Conservation (phyloP, 1,140 invertebrate genomes). For the Cydia fagiglandana region DNA sequence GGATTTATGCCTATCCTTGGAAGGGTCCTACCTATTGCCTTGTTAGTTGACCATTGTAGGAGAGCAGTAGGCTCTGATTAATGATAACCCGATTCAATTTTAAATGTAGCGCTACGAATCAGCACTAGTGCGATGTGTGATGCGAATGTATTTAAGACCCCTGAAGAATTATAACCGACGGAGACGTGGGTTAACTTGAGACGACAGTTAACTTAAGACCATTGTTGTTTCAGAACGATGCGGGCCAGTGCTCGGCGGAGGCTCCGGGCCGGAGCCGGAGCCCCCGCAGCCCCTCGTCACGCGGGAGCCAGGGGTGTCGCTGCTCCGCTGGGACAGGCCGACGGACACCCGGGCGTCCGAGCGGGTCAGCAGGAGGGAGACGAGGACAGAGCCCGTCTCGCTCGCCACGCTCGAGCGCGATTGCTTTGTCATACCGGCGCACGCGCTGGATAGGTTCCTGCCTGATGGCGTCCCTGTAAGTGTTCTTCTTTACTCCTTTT, state of each 20-base stretch:
- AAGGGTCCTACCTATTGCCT: too few species aligned
- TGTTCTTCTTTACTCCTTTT: too few species aligned
- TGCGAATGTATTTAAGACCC: too few species aligned
- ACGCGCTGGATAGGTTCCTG: constrained; percentile 90
- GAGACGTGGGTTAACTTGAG: too few species aligned
- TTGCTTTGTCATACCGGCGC: constrained; percentile 93
- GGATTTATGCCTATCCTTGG: too few species aligned
- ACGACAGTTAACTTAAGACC: too few species aligned
- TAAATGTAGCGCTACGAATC: too few species aligned
- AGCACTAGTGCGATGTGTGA: too few species aligned
- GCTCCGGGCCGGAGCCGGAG: constrained; percentile 64
- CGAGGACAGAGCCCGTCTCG: constrained; percentile 82
- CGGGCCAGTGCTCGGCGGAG: constrained; percentile 71
- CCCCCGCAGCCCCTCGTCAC: constrained; percentile 72
- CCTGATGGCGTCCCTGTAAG: constrained; percentile 91
- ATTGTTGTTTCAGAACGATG: constrained; percentile 67
- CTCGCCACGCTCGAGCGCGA: constrained; percentile 89
- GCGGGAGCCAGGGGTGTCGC: constrained; percentile 68
- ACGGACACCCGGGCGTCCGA: constrained; percentile 35
- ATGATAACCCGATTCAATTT: too few species aligned
- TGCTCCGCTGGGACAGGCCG: constrained; percentile 72
- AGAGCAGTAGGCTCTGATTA: too few species aligned
- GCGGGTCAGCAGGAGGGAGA: constrained; percentile 23
- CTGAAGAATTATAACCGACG: too few species aligned
- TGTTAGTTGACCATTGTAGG: too few species aligned